These are phyloP conservation scores for Stratiomys singularior DNA, from an alignment of 2,888 invertebrate species.

Conservation along the genomic window DNA sequence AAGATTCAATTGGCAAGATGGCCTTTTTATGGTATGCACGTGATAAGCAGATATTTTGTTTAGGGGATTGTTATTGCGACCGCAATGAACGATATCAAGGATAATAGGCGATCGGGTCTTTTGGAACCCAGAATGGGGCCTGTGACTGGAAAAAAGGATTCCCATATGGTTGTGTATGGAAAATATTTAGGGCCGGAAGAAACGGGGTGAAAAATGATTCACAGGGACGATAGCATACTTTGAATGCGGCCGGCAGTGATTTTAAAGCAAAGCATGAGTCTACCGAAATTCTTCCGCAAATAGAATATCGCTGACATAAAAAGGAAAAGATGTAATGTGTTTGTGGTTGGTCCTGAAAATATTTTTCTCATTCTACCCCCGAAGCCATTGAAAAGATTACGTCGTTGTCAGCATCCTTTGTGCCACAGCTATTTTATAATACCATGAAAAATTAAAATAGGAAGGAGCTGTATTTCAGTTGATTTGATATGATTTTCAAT, in stretches of 20 bases:
- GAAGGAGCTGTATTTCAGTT: not conserved
- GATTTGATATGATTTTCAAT: not conserved
- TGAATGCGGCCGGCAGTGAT: conserved; percentile 10
- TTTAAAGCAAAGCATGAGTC: conserved; percentile 6
- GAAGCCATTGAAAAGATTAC: not conserved
- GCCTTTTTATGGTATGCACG: conserved; percentile 36
- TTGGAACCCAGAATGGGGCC: not conserved
- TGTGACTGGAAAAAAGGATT: not conserved
- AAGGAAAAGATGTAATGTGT: not conserved
- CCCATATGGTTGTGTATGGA: not conserved
- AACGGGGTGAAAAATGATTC: conserved; percentile 32
- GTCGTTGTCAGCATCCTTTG: conserved; percentile 1
- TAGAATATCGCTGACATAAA: not conserved
- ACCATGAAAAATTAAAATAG: not conserved
- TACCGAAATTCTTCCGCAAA: not conserved
- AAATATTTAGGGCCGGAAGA: not conserved
- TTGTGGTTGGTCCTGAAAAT: conserved; percentile 20
- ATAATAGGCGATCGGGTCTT: conserved; percentile 36
- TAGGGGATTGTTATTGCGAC: conserved; percentile 37
- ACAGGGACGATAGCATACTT: not conserved
- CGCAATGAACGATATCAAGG: conserved; percentile 39
- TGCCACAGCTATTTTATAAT: not conserved
- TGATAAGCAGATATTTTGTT: conserved; percentile 45
- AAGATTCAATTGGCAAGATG: conserved; percentile 34
- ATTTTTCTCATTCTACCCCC: not conserved